Evolutionary conservation across 2,113 vertebrate genomes (phyloP), one percentile per base, ranked within the genome.

Genomic region (Tenrec ecaudatus): DNA sequence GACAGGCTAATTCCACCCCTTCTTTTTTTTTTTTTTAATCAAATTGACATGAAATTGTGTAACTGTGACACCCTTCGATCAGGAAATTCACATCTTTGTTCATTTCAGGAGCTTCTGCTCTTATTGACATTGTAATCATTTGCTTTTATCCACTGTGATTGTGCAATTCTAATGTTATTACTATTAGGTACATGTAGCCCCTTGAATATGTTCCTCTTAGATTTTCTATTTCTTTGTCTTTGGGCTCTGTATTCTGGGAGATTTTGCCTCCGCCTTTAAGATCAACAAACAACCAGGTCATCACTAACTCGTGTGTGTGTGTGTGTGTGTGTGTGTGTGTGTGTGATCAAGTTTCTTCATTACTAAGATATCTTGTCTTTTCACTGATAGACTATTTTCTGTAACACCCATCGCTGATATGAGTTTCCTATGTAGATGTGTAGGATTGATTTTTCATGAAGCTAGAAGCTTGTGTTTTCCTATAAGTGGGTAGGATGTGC

Each of bases 81-180:
- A 78, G 76, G 94, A 87, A 90, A 94, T 27, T 47, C 53, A 12
- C 1, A n/a, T 85, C 29, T 81, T 79, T 82, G 66, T 91, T 90
- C 62, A 77, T 4, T 71, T 80, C 29, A 77, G 58, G 23, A 22
- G 5, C 15, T 36, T 75, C 77, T 86, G 75, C 33, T 64, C 38
- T 53, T 77, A 29, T 47, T 81, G 36, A 68, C 36, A 58, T 82
- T 93, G 78, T 76, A 27, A 58, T 93, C 62, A 77, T 73, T 58
- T 58, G 3, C 57, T 75, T 68, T 86, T 73, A 23, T 69, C 38
- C 62, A 29, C 47, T 80, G 40, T 73, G 31, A 64, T 82, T 93
- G 77, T 80, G 43, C 5, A 58, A 57, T 58, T 47, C 27, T 84
- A 40, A 14, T n/a, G 20, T 15, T 86, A 79, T 90, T 43, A 69